phyloP scores from a whole-genome alignment of 2,888 invertebrate species.

The Orthosia gothica region DNA sequence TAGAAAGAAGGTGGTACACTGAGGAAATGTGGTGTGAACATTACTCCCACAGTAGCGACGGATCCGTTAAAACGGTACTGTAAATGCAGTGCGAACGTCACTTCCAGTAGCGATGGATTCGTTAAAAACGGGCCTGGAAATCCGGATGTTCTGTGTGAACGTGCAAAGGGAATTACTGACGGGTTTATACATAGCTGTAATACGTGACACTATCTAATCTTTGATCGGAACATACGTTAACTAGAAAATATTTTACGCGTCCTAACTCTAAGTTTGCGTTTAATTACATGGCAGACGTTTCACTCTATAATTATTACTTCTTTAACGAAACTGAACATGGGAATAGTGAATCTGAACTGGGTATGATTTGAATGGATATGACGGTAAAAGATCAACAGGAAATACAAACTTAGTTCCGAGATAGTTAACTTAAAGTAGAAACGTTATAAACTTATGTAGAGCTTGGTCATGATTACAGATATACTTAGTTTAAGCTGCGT shows the following conservation, averaged over 20 bases:
- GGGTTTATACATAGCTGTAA: slow-evolving; percentile 9
- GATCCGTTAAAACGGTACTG: too few species aligned
- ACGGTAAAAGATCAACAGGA: slow-evolving; percentile 5
- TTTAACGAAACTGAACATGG: neutral
- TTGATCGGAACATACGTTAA: slow-evolving; percentile 36
- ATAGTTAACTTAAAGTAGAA: slow-evolving; percentile 33
- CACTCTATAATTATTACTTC: slow-evolving; percentile 5
- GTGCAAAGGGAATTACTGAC: slow-evolving; percentile 3
- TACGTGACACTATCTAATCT: slow-evolving; percentile 30
- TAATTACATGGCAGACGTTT: slow-evolving; percentile 14
- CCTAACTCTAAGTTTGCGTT: slow-evolving; percentile 30
- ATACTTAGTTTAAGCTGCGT: slow-evolving; percentile 58
- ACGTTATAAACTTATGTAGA: slow-evolving; percentile 47
- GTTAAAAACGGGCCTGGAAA: too few species aligned
- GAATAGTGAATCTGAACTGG: neutral
- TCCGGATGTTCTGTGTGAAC: too few species aligned
- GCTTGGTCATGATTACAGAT: slow-evolving; percentile 56
- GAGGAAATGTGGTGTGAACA: too few species aligned
- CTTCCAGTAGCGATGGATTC: too few species aligned
- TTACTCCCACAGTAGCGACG: too few species aligned
- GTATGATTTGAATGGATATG: slow-evolving; percentile 5
- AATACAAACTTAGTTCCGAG: slow-evolving; percentile 19
- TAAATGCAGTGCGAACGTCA: too few species aligned
- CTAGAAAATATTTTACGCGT: slow-evolving; percentile 27
- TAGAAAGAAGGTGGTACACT: too few species aligned